These are phyloP conservation scores for Sebastolobus altivelis DNA, from an alignment of 2,797 vertebrate species.

Conservation along the genomic window DNA sequence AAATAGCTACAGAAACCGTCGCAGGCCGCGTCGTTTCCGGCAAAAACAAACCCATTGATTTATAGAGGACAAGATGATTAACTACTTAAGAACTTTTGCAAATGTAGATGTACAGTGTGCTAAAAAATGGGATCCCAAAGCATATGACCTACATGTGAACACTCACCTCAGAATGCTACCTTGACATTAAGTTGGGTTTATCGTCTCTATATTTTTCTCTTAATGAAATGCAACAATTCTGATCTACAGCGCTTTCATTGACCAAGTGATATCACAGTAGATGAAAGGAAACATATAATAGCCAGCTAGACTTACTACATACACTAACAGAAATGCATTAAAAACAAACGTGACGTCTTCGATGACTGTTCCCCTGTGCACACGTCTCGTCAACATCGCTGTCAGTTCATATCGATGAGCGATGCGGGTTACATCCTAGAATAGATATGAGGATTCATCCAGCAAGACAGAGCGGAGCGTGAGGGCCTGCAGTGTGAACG, in stretches of 20 bases:
- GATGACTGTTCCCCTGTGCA: conserved; percentile 9
- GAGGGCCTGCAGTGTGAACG: conserved; percentile 38
- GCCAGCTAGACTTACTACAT: not conserved
- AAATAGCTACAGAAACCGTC: not conserved
- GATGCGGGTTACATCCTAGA: conserved; percentile 50
- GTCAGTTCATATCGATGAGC: conserved; percentile 38
- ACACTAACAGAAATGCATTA: not conserved
- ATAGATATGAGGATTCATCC: conserved; percentile 50
- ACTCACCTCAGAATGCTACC: not conserved
- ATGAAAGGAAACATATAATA: not conserved
- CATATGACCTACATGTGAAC: not conserved
- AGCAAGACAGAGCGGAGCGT: conserved; percentile 24
- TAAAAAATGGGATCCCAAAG: not conserved
- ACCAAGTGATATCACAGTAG: not conserved
- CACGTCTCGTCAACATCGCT: conserved; percentile 24
- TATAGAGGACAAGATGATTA: not conserved
- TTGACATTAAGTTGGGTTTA: not conserved
- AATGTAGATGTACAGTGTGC: not conserved
- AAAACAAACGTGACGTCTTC: not conserved
- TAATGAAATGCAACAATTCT: not conserved
- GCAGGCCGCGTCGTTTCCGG: not conserved
- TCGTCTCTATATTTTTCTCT: not conserved
- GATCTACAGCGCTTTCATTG: not conserved
- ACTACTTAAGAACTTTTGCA: not conserved
- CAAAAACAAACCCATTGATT: not conserved